These are phyloP conservation scores for Phenganax stokvisi DNA, from an alignment of 92 coral and sea anemone genomes.

Conservation along the genomic window DNA sequence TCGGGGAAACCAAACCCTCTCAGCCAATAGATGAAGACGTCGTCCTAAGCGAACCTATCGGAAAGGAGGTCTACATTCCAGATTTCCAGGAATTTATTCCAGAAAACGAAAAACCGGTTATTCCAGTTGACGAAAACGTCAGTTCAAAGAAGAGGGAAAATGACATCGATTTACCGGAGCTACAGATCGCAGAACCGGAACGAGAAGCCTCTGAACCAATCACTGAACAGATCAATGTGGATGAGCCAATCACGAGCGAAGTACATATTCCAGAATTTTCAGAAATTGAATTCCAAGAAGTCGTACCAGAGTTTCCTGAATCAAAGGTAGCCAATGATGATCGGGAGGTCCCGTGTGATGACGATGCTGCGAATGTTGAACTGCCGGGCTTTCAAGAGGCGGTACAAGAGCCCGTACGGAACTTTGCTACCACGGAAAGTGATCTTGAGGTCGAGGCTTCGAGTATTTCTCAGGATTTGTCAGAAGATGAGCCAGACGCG, in stretches of 20 bases:
- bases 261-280: constrained; percentile 6
- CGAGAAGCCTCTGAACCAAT: not conserved
- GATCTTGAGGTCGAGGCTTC: constrained; percentile 25
- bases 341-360: not conserved
- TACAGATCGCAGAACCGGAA: constrained; percentile 15
- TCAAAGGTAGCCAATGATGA: not conserved
- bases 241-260: constrained; percentile 20
- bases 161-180: constrained; percentile 21
- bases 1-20: not conserved
- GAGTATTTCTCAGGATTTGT: not conserved
- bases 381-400: constrained; percentile 20
- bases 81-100: constrained; percentile 29
- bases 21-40: constrained; percentile 9
- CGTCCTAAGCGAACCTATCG: constrained; percentile 8
- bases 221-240: not conserved
- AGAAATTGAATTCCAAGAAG: constrained; percentile 16
- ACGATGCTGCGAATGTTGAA: not conserved
- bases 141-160: not conserved
- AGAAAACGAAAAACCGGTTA: constrained; percentile 2
- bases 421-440: not conserved
- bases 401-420: constrained; percentile 18
- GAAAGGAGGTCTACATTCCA: not conserved
- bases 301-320: constrained; percentile 14
- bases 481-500: not conserved
- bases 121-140: constrained; percentile 29